Evolutionary conservation across 2,888 invertebrate species (phyloP).

Genomic region (Eupithecia vulgata): DNA sequence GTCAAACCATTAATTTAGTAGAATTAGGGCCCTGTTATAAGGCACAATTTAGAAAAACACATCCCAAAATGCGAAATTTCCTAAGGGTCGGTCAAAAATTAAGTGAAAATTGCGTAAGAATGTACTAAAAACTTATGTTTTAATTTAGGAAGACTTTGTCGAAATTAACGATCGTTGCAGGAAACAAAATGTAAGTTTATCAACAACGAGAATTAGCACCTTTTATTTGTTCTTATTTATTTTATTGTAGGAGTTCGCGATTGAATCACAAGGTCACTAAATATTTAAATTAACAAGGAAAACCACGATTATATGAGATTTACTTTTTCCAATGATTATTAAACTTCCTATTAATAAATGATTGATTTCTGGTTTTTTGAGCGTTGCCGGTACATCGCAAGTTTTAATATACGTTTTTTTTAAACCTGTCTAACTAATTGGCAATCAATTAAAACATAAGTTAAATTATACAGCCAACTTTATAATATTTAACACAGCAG

Average conservation of each 20-base stretch:
- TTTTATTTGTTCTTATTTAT: background rate
- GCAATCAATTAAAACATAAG: too few relatives aligned
- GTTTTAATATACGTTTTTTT: background rate
- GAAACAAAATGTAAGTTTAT: background rate
- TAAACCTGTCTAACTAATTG: background rate
- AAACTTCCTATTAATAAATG: background rate
- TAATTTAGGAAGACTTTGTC: too few relatives aligned
- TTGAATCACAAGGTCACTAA: background rate
- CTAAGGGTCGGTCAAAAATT: too few relatives aligned
- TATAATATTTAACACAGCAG: background rate
- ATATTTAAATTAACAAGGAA: background rate
- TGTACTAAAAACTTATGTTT: too few relatives aligned
- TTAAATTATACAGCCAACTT: background rate
- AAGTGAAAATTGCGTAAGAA: too few relatives aligned
- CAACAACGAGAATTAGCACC: background rate
- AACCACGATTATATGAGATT: background rate
- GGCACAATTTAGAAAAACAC: too few relatives aligned
- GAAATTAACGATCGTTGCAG: background rate
- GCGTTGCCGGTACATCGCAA: background rate
- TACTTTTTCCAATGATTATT: background rate
- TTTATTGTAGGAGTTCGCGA: background rate
- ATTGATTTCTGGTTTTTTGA: background rate
- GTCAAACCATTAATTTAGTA: too few relatives aligned
- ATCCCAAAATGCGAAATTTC: too few relatives aligned
- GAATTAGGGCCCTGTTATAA: too few relatives aligned